Percentiles rank a stretch among this genome's conserved stretches.
Conservation (phyloP, 2,797 vertebrate genomes). For the Dryobates pubescens region DNA sequence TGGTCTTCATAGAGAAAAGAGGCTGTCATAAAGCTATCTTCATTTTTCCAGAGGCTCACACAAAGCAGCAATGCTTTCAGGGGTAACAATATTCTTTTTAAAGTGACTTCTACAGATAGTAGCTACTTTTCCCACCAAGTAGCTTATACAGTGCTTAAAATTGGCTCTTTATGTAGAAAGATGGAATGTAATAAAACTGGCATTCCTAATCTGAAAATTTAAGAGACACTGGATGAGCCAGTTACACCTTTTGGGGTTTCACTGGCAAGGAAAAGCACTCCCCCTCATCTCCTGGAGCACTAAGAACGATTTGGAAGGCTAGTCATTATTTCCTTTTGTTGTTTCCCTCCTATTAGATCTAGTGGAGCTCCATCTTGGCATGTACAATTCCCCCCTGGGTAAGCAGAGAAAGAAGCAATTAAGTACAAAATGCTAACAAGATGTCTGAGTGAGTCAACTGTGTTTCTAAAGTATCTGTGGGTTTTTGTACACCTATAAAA, state of each 20-base stretch:
- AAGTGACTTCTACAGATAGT: neutral
- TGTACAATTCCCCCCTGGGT: conserved; percentile 64
- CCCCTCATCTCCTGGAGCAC: conserved; percentile 1
- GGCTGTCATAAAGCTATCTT: conserved; percentile 40
- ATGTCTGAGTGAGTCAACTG: conserved; percentile 50
- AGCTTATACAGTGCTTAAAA: conserved; percentile 34
- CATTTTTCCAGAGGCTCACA: conserved; percentile 30
- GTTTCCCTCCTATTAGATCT: conserved; percentile 6
- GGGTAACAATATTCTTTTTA: conserved; percentile 14
- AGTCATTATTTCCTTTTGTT: conserved; percentile 42
- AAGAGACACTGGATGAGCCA: neutral
- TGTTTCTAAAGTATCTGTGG: conserved; percentile 60
- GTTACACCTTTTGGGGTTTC: conserved; percentile 16
- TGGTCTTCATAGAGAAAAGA: conserved; percentile 28
- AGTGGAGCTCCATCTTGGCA: conserved; percentile 52
- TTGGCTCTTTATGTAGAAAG: conserved; percentile 1
- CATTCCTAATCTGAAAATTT: conserved; percentile 32
- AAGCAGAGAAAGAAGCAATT: conserved; percentile 69
- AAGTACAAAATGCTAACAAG: conserved; percentile 76
- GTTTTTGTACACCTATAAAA: conserved; percentile 65
- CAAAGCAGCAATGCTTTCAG: neutral
- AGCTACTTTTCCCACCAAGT: conserved; percentile 33
- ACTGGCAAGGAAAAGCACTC: conserved; percentile 23
- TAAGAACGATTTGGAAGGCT: conserved; percentile 39
- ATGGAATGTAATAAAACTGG: conserved; percentile 13